Conservation (phyloP, 1,140 invertebrate genomes). For the Eupristina koningsbergeri region DNA sequence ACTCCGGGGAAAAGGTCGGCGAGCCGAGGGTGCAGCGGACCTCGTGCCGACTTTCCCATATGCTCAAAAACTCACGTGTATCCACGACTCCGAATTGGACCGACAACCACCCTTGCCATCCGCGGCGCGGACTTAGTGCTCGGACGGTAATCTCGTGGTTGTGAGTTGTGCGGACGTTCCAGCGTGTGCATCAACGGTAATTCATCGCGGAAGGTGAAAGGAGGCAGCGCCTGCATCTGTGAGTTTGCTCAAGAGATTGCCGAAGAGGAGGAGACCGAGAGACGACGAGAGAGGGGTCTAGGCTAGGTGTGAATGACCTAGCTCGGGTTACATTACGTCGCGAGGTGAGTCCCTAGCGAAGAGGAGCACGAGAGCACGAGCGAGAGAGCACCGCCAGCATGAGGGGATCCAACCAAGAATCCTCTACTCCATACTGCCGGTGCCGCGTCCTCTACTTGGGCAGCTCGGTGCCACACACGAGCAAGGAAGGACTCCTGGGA, state of each 20-base stretch:
- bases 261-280: slow-evolving; percentile 19
- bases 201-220: slow-evolving; percentile 42
- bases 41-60: not conserved
- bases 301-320: slow-evolving; percentile 43
- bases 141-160: not conserved
- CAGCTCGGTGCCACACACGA: slow-evolving; percentile 96
- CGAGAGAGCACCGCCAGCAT: slow-evolving; percentile 59
- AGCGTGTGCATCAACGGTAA: not conserved
- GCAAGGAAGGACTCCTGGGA: slow-evolving; percentile 96
- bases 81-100: not conserved
- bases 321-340: slow-evolving; percentile 6
- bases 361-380: not conserved
- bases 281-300: not conserved
- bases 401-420: slow-evolving; percentile 69
- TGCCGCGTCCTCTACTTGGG: slow-evolving; percentile 98
- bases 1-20: too few relatives aligned
- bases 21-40: not conserved
- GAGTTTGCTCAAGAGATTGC: not conserved
- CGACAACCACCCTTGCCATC: too few relatives aligned
- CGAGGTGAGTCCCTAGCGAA: slow-evolving; percentile 7
- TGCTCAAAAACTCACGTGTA: not conserved
- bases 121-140: not conserved
- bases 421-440: slow-evolving; percentile 91
- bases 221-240: slow-evolving; percentile 23
- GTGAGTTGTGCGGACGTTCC: not conserved